Base-by-base conservation (phyloP, 2,797 vertebrate species). In the Schizopygopsis malacanthus region DNA sequence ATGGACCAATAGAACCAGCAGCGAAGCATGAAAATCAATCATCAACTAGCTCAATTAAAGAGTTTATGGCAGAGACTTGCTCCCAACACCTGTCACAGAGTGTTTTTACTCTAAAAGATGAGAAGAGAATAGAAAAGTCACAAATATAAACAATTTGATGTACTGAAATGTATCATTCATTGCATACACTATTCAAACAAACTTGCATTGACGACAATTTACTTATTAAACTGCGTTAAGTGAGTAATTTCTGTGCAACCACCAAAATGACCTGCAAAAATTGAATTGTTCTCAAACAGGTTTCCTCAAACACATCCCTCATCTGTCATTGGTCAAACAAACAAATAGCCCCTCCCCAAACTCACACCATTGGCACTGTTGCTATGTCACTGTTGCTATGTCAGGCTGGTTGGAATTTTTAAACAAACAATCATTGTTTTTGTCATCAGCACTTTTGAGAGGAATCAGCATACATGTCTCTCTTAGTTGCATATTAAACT, bases 1-100 rank as follows among this genome's bases (percentile, higher is more conserved):
- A 65, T 61, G 61, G 54, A 79, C n/a, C 73, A 54, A 79, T 72
- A 67, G 18, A 79, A 54, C 28, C n/a, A 72, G 63, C 79, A 76
- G 39, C 6, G 71, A 41, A 87, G 65, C 89, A 83, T 89, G 88
- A 90, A 89, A 85, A 85, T 85, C 82, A 77, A 84, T 81, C 82
- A 84, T 79, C 76, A 84, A 84, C 82, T 45, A 80, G 78, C 78
- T 73, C 84, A 80, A 80, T 85, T 85, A 85, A 85, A 85, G 78
- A 47, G 28, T 85, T 85, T 81, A 85, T 81, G 82, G 82, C 54
- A 41, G 77, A 80, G 77, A 69, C 20, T 47, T 20, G 69, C 8
- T 45, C 28, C 47, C 50, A 84, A 61, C 13, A 72, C 52, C 77
- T 79, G 52, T 85, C 63, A 43, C 22, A 45, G 33, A 41, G 52